Evolutionary conservation across 2,797 vertebrate genomes (phyloP).

Genomic region (Sylvilagus floridanus): DNA sequence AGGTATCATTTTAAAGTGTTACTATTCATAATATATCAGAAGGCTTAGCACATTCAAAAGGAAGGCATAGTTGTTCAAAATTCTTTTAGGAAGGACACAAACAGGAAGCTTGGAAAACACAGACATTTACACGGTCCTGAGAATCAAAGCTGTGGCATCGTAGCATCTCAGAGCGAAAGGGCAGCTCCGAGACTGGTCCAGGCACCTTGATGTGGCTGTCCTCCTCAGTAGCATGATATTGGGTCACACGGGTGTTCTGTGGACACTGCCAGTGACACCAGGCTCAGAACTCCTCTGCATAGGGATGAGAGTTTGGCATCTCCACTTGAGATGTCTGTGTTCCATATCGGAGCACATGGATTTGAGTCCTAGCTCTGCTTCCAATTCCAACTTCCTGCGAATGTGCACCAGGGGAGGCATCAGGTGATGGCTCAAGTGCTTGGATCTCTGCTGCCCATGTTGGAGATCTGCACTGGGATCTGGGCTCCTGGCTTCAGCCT

Average conservation of each 20-base stretch:
- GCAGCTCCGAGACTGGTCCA: not conserved
- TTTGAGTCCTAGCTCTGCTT: too few species aligned
- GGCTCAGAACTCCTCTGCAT: not conserved
- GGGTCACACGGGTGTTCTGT: not conserved
- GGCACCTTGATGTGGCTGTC: too few species aligned
- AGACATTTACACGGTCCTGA: not conserved
- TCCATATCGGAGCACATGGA: too few species aligned
- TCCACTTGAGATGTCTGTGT: too few species aligned
- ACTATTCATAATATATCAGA: not conserved
- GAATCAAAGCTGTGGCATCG: not conserved
- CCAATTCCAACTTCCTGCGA: too few species aligned
- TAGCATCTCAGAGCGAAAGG: not conserved
- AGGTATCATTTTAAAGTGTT: constrained; percentile 16
- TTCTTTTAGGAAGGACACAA: not conserved
- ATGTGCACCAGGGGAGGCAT: too few species aligned
- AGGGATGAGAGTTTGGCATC: too few species aligned
- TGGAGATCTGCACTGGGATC: too few species aligned
- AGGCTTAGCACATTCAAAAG: not conserved
- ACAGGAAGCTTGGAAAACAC: not conserved
- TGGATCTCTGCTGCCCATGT: too few species aligned
- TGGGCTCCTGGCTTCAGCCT: too few species aligned
- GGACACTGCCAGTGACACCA: not conserved
- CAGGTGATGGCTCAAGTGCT: too few species aligned
- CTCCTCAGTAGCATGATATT: not conserved
- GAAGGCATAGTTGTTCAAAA: not conserved